Percentiles rank a stretch among this genome's conserved stretches.
Conservation (phyloP, 2,113 vertebrate species). For the Myiozetetes cayanensis region DNA sequence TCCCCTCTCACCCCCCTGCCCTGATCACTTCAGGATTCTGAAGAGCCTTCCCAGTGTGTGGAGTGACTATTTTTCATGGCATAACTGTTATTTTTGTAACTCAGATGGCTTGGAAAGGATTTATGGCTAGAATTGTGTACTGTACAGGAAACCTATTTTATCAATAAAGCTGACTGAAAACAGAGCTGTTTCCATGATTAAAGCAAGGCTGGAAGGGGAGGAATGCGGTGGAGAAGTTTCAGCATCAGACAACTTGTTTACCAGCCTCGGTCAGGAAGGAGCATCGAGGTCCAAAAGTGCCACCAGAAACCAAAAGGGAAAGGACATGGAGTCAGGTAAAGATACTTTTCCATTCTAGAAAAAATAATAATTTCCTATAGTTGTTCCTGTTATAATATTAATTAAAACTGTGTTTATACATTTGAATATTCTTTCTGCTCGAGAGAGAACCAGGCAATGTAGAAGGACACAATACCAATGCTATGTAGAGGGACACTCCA, state of each 20-base stretch:
- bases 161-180: constrained; percentile 74
- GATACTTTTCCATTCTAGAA: not conserved
- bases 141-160: constrained; percentile 73
- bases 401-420: not conserved
- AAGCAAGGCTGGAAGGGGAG: not conserved
- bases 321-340: not conserved
- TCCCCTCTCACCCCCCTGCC: not conserved
- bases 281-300: not conserved
- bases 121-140: constrained; percentile 58
- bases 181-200: not conserved
- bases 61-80: constrained; percentile 61
- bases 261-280: not conserved
- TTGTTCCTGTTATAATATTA: not conserved
- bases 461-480: no score
- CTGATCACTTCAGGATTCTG: constrained; percentile 43
- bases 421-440: not conserved
- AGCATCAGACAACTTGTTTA: not conserved
- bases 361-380: not conserved
- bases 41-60: constrained; percentile 49
- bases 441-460: not conserved
- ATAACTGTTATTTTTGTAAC: constrained; percentile 65
- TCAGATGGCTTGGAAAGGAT: constrained; percentile 55
- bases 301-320: not conserved
- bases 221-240: not conserved
- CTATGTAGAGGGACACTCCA: not conserved